Percentiles rank a stretch among this genome's conserved stretches.
Conservation (phyloP, 2,797 vertebrate species). For the Threskiornis aethiopicus region DNA sequence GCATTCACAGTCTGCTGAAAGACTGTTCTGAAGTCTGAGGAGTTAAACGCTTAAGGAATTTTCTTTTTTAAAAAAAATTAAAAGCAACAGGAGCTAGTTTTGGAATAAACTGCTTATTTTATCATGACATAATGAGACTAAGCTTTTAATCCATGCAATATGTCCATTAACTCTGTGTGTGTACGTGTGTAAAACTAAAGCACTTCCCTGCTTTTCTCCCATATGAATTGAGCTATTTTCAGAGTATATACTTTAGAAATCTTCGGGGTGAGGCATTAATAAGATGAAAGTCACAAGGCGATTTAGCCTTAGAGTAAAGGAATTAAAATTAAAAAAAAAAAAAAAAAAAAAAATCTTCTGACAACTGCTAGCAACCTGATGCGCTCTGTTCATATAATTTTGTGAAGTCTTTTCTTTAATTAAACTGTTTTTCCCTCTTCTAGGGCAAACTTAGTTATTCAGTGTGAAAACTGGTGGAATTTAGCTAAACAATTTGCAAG, state of each 20-base stretch:
- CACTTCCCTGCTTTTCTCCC: slow-evolving; percentile 22
- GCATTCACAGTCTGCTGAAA: not conserved
- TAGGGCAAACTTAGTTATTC: slow-evolving; percentile 97
- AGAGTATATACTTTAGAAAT: not conserved
- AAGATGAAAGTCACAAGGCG: not conserved
- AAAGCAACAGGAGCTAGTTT: not conserved
- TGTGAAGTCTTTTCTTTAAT: not conserved
- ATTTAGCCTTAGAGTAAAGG: not conserved
- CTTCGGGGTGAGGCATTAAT: not conserved
- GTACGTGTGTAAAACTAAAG: slow-evolving; percentile 34
- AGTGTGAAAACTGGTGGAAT: slow-evolving; percentile 99
- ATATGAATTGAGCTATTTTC: not conserved
- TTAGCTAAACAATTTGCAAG: slow-evolving; percentile 96
- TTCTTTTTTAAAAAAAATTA: not conserved
- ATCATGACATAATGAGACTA: slow-evolving; percentile 33
- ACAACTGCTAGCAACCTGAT: not conserved
- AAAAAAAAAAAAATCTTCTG: not conserved
- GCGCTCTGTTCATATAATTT: not conserved
- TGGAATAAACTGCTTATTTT: slow-evolving; percentile 28
- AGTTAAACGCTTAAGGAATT: not conserved
- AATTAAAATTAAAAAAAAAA: not conserved
- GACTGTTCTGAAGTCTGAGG: not conserved
- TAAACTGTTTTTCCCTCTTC: not conserved
- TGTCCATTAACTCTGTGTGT: slow-evolving; percentile 31
- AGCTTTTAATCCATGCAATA: slow-evolving; percentile 39